Conservation (phyloP, 2,888 invertebrate genomes). For the Perizoma flavofasciatum region DNA sequence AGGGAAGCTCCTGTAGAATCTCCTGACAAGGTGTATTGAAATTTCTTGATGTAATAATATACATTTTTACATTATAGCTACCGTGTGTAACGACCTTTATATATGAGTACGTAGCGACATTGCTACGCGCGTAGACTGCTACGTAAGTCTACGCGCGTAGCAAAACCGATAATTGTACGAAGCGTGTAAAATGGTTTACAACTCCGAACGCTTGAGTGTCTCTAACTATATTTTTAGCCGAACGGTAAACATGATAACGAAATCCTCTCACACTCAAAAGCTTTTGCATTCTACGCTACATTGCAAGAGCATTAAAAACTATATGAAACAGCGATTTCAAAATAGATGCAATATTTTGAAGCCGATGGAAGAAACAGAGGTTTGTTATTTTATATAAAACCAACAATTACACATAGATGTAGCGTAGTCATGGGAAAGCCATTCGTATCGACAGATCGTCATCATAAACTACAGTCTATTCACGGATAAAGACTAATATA, state of each 20-base stretch:
- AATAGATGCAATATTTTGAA: slow-evolving; percentile 13
- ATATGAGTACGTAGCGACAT: slow-evolving; percentile 7
- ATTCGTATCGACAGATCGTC: slow-evolving; percentile 20
- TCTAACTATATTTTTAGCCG: not conserved
- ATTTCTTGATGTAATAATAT: no score
- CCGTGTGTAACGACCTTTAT: no score
- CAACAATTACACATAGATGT: slow-evolving; percentile 16
- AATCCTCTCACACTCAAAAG: slow-evolving; percentile 16
- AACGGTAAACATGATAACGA: slow-evolving; percentile 7
- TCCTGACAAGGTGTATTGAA: no score
- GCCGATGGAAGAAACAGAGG: not conserved
- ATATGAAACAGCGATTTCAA: no score
- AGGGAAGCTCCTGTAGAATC: no score
- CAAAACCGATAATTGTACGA: not conserved
- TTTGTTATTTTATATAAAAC: no score
- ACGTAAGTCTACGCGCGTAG: slow-evolving; percentile 15
- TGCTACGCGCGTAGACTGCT: slow-evolving; percentile 14
- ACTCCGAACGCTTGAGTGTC: not conserved
- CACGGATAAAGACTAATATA: no score
- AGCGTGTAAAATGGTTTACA: not conserved
- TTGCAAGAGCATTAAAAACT: slow-evolving; percentile 22
- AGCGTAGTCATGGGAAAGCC: slow-evolving; percentile 32
- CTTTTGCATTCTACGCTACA: slow-evolving; percentile 33
- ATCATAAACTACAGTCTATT: not conserved
- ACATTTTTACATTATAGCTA: no score